Percentiles rank a stretch among this genome's conserved stretches.
These are phyloP conservation scores for Phenganax marumi DNA, from an alignment of 92 coral and sea anemone species.

Conservation along the genomic window DNA sequence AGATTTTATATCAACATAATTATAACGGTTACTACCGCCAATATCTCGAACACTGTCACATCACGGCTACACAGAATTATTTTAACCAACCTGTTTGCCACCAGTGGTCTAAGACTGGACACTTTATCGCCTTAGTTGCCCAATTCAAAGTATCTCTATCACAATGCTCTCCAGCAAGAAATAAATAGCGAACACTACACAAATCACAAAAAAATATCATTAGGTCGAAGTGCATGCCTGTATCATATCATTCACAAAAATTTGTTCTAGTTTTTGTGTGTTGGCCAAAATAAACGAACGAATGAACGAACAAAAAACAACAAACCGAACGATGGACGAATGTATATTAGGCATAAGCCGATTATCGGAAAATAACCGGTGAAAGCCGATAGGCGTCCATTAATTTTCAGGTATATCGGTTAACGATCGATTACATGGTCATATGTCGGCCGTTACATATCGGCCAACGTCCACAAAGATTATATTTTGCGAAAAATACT, in stretches of 20 bases:
- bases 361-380: no score
- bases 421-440: no score
- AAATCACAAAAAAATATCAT: background rate
- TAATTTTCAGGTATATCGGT: no score
- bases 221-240: background rate
- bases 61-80: background rate
- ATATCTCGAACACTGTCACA: background rate
- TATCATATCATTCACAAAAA: background rate
- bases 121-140: constrained; percentile 82
- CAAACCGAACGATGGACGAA: no score
- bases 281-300: background rate
- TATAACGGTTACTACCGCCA: background rate
- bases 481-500: background rate
- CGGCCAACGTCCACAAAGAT: background rate
- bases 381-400: no score
- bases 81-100: constrained; percentile 86
- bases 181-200: constrained; percentile 81
- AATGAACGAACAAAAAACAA: no score
- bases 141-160: constrained; percentile 76
- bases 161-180: constrained; percentile 89
- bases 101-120: constrained; percentile 97
- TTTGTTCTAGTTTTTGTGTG: background rate
- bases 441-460: background rate
- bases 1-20: background rate
- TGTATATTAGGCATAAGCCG: no score